phyloP scores from a whole-genome alignment of 1,140 invertebrate genomes.

The Drosophila tropicalis region DNA sequence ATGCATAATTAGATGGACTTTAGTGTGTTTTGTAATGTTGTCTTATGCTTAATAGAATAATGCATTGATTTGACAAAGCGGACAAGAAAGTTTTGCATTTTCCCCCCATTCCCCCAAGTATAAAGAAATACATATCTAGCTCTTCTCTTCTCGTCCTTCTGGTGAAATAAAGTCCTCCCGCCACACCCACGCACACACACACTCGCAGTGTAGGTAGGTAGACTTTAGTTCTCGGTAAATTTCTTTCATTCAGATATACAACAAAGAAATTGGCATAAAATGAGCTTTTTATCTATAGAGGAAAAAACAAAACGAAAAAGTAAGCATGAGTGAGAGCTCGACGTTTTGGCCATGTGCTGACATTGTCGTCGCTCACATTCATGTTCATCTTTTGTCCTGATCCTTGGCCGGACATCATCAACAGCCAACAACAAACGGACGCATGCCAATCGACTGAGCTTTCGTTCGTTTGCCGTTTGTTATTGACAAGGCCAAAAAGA shows the following conservation, averaged over 20 bases:
- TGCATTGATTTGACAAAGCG: constrained; percentile 55
- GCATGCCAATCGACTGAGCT: constrained; percentile 63
- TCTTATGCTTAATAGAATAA: constrained; percentile 50
- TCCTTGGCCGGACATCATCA: constrained; percentile 37
- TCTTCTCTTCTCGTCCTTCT: not conserved
- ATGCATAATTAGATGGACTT: constrained; percentile 71
- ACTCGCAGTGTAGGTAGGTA: not conserved
- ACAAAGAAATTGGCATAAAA: constrained; percentile 72
- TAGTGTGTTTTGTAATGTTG: constrained; percentile 41
- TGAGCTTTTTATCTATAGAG: constrained; percentile 56
- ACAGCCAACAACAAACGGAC: constrained; percentile 55
- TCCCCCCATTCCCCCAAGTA: not conserved
- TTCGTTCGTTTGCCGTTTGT: constrained; percentile 46
- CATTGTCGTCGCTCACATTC: constrained; percentile 47
- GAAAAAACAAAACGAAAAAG: constrained; percentile 20
- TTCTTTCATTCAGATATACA: constrained; percentile 48
- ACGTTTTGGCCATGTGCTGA: constrained; percentile 47
- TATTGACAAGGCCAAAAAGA: constrained; percentile 48
- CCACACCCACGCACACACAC: constrained; percentile 14
- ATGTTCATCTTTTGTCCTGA: constrained; percentile 25
- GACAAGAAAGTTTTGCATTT: constrained; percentile 6
- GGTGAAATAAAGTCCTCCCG: constrained; percentile 3
- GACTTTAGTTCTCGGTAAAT: constrained; percentile 58
- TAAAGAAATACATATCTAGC: too few species aligned
- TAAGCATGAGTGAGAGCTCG: constrained; percentile 33